A percentile compares a stretch with the other conserved stretches of the same genome.
Conservation (phyloP, 2,113 vertebrate species). For the Trinectes maculatus region DNA sequence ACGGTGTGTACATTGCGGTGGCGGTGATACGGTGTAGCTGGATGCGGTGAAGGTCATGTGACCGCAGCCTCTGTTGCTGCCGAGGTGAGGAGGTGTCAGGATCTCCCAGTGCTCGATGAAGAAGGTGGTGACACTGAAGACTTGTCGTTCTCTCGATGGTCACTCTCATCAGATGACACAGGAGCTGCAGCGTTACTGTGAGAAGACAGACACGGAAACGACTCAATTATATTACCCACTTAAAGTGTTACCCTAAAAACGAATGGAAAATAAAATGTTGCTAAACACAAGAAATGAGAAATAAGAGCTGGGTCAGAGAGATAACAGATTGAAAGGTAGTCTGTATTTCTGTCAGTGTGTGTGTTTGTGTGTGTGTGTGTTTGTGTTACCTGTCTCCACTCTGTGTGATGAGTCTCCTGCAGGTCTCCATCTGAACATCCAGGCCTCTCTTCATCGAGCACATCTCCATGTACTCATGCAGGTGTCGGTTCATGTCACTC, state of each 20-base stretch:
- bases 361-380: not conserved
- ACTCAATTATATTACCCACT: no score
- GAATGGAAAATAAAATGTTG: not conserved
- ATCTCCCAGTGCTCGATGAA: constrained; percentile 37
- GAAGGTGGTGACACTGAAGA: constrained; percentile 65
- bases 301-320: not conserved
- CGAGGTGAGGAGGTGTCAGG: constrained; percentile 60
- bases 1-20: constrained; percentile 18
- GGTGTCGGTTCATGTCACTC: constrained; percentile 96
- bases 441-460: constrained; percentile 98
- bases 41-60: constrained; percentile 31
- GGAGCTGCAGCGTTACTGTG: constrained; percentile 59
- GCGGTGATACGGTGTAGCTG: constrained; percentile 32
- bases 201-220: constrained; percentile 1
- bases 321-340: not conserved
- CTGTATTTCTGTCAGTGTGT: no score
- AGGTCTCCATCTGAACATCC: constrained; percentile 99
- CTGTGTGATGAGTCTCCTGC: constrained; percentile 93
- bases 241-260: not conserved
- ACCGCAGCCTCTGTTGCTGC: constrained; percentile 7
- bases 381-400: constrained; percentile 87
- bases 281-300: not conserved
- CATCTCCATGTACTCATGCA: constrained; percentile 99
- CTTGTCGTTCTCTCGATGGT: constrained; percentile 72
- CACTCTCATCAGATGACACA: constrained; percentile 61